Percentiles rank a stretch among this genome's conserved stretches.
Evolutionary conservation across 92 coral and sea anemone species (phyloP).

Genomic region (Scolanthus callimorphus): DNA sequence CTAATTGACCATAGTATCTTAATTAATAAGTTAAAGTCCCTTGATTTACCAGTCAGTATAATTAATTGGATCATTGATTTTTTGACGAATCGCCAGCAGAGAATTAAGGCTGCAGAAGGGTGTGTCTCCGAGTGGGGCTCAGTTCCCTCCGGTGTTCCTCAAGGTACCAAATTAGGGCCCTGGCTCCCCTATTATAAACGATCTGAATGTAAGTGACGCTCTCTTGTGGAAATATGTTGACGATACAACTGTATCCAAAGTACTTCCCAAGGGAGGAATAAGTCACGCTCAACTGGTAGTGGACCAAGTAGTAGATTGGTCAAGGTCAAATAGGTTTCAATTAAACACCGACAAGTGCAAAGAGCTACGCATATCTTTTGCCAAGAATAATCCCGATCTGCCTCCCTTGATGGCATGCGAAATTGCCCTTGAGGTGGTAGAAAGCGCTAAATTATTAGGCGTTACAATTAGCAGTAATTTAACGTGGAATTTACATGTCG

Average conservation of each 20-base stretch:
- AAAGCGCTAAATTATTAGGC: conserved; percentile 29
- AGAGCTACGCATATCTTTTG: conserved; percentile 25
- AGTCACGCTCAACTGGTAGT: conserved; percentile 8
- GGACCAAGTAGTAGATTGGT: conserved; percentile 22
- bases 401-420: conserved; percentile 10
- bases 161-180: conserved; percentile 31
- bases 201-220: background rate
- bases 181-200: conserved; percentile 33
- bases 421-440: conserved; percentile 13
- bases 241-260: conserved; percentile 17
- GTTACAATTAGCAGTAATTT: conserved; percentile 18
- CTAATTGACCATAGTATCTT: conserved; percentile 29
- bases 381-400: conserved; percentile 8
- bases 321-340: conserved; percentile 24
- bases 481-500: conserved; percentile 25
- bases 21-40: background rate
- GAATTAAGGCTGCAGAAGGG: conserved; percentile 18
- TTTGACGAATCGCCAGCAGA: conserved; percentile 10
- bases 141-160: conserved; percentile 39
- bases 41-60: conserved; percentile 14
- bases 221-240: conserved; percentile 23
- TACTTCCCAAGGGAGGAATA: background rate
- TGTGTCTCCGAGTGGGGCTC: conserved; percentile 41
- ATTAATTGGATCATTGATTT: conserved; percentile 12
- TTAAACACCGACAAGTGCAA: conserved; percentile 34